These are phyloP conservation scores for Callocephalon fimbriatum DNA, from an alignment of 2,113 vertebrate genomes.

Conservation along the genomic window DNA sequence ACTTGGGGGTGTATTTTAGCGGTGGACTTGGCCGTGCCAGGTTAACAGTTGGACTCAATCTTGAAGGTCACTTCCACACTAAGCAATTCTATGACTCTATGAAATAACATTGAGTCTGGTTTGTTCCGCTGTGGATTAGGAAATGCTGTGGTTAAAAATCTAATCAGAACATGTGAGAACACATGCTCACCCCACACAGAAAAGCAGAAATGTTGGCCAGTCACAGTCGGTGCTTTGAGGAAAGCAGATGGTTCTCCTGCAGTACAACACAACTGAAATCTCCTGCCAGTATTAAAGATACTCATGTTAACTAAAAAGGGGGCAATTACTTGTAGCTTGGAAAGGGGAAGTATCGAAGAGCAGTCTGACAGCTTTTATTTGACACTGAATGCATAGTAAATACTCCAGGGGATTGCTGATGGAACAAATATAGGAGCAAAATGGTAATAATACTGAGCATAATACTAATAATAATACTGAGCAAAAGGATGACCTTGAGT, in stretches of 20 bases:
- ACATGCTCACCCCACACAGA: accelerated
- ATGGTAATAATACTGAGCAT: background rate
- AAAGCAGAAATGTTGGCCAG: background rate
- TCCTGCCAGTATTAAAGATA: background rate
- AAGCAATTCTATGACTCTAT: background rate
- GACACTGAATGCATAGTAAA: background rate
- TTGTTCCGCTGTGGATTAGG: background rate
- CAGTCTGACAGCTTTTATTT: background rate
- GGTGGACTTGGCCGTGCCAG: background rate
- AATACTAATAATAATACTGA: background rate
- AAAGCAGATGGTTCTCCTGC: background rate
- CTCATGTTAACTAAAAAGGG: background rate
- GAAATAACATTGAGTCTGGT: background rate
- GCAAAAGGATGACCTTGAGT: conserved; percentile 22
- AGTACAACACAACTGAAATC: no score
- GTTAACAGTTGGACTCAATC: background rate
- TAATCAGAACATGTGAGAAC: background rate
- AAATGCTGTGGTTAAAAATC: conserved; percentile 27
- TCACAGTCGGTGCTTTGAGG: background rate
- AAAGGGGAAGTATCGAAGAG: background rate
- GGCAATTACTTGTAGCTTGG: background rate
- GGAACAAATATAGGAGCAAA: background rate
- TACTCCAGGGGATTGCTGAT: background rate
- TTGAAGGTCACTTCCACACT: background rate
- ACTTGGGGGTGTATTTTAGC: background rate